phyloP scores from a whole-genome alignment of 1,140 invertebrate genomes.

The Mactra quadrangularis region DNA sequence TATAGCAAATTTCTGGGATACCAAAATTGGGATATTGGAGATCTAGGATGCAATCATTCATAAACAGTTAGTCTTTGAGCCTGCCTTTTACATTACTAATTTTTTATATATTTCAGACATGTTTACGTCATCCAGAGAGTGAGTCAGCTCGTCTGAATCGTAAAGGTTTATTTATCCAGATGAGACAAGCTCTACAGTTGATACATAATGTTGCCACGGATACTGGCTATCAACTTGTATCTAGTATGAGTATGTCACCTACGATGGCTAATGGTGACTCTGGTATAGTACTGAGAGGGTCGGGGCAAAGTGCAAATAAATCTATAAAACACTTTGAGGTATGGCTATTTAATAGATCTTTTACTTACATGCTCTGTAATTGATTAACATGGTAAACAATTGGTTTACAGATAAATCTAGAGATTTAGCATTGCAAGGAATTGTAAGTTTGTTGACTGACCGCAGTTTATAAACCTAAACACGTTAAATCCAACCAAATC shows the following conservation, averaged over 20 bases:
- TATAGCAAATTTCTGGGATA: no score
- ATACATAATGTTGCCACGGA: constrained; percentile 95
- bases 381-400: no score
- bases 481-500: no score
- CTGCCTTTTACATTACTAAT: no score
- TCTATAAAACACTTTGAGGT: constrained; percentile 92
- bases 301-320: constrained; percentile 89
- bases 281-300: constrained; percentile 76
- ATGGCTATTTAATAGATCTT: constrained; percentile 52
- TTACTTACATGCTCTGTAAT: no score
- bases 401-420: no score
- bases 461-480: no score
- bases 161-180: constrained; percentile 93
- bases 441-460: no score
- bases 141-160: constrained; percentile 95
- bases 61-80: no score
- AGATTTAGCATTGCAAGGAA: no score
- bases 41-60: no score
- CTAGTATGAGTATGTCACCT: constrained; percentile 35
- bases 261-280: constrained; percentile 80
- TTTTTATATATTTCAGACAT: constrained; percentile 85
- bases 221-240: constrained; percentile 63
- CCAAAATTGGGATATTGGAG: no score
- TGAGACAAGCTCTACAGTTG: constrained; percentile 97
- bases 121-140: constrained; percentile 97